Evolutionary conservation across 2,888 invertebrate species (phyloP), one percentile per base, ranked within the genome.

Genomic region (Diarsia rubi): DNA sequence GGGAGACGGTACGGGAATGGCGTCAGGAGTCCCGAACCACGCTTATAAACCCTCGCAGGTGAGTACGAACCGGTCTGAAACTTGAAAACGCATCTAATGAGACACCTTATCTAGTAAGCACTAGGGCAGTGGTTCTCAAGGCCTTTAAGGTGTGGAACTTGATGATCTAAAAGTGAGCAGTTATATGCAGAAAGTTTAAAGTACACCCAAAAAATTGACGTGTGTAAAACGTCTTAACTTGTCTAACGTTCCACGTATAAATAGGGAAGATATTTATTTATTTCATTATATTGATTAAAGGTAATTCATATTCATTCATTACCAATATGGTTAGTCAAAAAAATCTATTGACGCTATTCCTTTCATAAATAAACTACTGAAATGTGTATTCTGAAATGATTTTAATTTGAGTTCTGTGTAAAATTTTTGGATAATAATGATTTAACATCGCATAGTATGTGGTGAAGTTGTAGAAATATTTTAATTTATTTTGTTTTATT

Each of bases 1-100:
- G 81, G 88, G 87, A 83, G 89, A 85, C 86, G 86, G 85, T 88
- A 89, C 91, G 90, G 95, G 95, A 96, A 96, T 96, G 95, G 90
- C 89, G 90, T 83, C 86, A 72, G 85, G 84, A 80, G 89, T 93
- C 94, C 95, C 91, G 88, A 68, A 82, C 66, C 81, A 76, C 86
- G 93, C 93, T 96, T 96, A 92, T 96, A 96, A 94, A 95, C 93
- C 92, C 88, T 92, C 89, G 89, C 86, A 75, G 84, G 75, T 78
- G 81, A 83, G 62, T 85, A 82, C 88, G 88, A 94, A 96, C 96
- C 96, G 96, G 96, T 96, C 94, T 86, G 72, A 84, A 86, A 88
- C 88, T 87, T 87, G 88, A 88, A 89, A 91, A 91, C 86, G 86
- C 90, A 88, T 94, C 95, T 94, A 95, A 94, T 95, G 91, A 92